A percentile compares a stretch with the other conserved stretches of the same genome.
These are phyloP conservation scores for Drosophila kambysellisi DNA, from an alignment of 2,888 invertebrate species.

Conservation along the genomic window DNA sequence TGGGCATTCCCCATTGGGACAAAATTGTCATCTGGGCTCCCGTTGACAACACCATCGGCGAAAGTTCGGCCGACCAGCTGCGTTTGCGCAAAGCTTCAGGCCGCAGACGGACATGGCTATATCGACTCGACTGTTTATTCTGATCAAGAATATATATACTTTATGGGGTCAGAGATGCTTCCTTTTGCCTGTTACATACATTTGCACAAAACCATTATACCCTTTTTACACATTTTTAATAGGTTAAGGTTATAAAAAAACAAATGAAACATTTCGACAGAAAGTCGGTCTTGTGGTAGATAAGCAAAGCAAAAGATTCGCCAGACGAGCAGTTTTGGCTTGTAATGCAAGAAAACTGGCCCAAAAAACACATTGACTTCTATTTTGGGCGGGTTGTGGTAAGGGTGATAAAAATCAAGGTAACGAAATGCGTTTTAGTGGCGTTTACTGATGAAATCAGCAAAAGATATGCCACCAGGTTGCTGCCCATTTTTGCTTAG, in stretches of 20 bases:
- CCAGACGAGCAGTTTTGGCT: slow-evolving; percentile 30
- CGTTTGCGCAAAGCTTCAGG: too few relatives aligned
- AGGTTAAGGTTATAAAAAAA: slow-evolving; percentile 26
- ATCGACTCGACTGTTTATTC: too few relatives aligned
- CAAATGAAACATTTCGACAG: slow-evolving; percentile 51
- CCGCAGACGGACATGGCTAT: too few relatives aligned
- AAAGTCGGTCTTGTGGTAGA: slow-evolving; percentile 46
- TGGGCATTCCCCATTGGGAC: too few relatives aligned
- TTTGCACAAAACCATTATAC: too few relatives aligned
- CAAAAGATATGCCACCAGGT: slow-evolving; percentile 50
- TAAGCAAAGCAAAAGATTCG: slow-evolving; percentile 32
- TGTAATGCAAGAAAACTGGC: slow-evolving; percentile 43
- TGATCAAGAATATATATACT: too few relatives aligned
- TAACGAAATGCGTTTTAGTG: slow-evolving; percentile 73
- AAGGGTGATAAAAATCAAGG: slow-evolving; percentile 64
- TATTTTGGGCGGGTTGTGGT: background rate
- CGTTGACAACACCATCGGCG: too few relatives aligned
- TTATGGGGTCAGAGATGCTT: too few relatives aligned
- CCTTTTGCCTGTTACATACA: too few relatives aligned
- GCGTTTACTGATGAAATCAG: slow-evolving; percentile 77
- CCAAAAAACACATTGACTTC: slow-evolving; percentile 16
- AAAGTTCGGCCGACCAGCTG: too few relatives aligned
- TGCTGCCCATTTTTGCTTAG: slow-evolving; percentile 38
- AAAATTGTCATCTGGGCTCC: too few relatives aligned
- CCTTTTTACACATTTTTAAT: too few relatives aligned